Evolutionary conservation across 2,113 vertebrate species (phyloP).

Genomic region (Aythya baeri): DNA sequence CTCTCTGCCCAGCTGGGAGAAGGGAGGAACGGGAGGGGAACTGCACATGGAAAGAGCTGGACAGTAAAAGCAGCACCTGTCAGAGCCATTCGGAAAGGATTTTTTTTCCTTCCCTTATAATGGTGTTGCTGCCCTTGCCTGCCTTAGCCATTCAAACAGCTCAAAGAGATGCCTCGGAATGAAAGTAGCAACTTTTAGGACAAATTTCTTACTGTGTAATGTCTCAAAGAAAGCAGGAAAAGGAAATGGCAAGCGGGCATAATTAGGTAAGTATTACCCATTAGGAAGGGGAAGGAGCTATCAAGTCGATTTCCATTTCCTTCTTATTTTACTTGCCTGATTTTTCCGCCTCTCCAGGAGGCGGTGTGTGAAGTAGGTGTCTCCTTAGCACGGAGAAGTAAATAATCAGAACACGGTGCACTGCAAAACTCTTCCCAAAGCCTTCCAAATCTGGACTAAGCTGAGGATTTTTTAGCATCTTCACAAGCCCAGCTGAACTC

Average conservation of each 20-base stretch:
- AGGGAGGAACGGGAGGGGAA: neutral
- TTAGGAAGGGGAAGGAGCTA: conserved; percentile 55
- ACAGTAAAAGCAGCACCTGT: neutral
- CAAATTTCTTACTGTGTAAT: neutral
- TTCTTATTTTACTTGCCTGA: conserved; percentile 35
- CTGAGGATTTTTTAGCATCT: conserved; percentile 2
- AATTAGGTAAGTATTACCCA: conserved; percentile 57
- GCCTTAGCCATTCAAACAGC: neutral
- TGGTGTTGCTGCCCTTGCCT: neutral
- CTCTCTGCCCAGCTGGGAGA: neutral
- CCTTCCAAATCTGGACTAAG: conserved; percentile 1
- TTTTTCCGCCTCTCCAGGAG: conserved; percentile 58
- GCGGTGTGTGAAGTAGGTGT: conserved; percentile 39
- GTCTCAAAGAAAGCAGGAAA: conserved; percentile 16
- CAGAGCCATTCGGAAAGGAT: neutral
- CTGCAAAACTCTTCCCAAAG: neutral
- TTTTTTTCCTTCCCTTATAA: neutral
- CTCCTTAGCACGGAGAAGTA: conserved; percentile 39
- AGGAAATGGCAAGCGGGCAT: conserved; percentile 30
- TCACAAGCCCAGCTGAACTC: neutral
- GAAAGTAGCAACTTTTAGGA: conserved; percentile 37
- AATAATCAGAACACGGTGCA: neutral
- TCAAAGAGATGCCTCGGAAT: neutral
- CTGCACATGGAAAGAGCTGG: neutral
- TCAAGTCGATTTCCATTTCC: conserved; percentile 61